These are phyloP conservation scores for Cepaea hortensis DNA, from an alignment of 2,888 invertebrate genomes.

Conservation along the genomic window DNA sequence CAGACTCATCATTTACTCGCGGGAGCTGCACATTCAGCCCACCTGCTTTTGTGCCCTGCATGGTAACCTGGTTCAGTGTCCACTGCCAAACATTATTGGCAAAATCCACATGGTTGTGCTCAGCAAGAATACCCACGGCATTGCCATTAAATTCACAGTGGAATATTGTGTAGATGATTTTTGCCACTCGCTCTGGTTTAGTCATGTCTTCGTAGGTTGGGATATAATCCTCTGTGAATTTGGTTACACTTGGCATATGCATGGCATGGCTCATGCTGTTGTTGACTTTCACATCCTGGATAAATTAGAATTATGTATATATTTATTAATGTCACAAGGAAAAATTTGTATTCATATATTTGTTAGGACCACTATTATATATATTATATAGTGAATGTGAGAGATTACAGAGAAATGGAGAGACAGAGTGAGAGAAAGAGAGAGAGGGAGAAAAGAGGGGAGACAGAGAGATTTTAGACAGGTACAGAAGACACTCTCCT, in stretches of 20 bases:
- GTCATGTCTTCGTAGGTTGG: conserved; percentile 74
- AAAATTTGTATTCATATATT: neutral
- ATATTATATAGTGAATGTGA: too few species aligned
- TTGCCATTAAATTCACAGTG: conserved; percentile 90
- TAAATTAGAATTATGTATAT: conserved; percentile 12
- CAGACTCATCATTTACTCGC: conserved; percentile 81
- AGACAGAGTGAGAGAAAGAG: too few species aligned
- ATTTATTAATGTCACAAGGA: neutral
- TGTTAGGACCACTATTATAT: neutral
- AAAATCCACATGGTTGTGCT: conserved; percentile 92
- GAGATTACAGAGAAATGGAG: too few species aligned
- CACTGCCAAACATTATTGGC: conserved; percentile 99
- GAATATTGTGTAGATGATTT: conserved; percentile 92
- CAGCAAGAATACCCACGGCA: conserved; percentile 87
- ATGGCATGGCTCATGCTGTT: conserved; percentile 70
- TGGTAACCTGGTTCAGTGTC: conserved; percentile 88
- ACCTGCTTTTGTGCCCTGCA: conserved; percentile 89
- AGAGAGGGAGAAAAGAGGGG: too few species aligned
- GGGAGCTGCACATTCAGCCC: conserved; percentile 93
- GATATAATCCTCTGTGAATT: conserved; percentile 73
- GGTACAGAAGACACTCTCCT: too few species aligned
- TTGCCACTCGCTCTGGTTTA: conserved; percentile 88
- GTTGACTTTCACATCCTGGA: conserved; percentile 58
- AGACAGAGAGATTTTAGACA: too few species aligned
- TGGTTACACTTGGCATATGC: conserved; percentile 74